Percentiles rank a stretch among this genome's conserved stretches.
These are phyloP conservation scores for Lamproptera curius DNA, from an alignment of 2,888 invertebrate species.

Conservation along the genomic window DNA sequence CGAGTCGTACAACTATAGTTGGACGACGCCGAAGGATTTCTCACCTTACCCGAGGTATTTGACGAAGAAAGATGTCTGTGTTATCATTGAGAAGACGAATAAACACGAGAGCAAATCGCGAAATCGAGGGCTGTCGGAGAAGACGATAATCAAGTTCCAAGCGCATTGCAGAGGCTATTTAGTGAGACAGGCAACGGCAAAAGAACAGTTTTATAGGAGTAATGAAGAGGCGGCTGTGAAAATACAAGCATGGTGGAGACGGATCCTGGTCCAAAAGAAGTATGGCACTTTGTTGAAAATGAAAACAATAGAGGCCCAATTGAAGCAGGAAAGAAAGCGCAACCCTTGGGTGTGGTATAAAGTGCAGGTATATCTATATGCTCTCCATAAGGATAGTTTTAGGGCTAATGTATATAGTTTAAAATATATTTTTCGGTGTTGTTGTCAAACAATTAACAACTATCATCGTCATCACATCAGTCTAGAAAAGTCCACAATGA, in stretches of 20 bases:
- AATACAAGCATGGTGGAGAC: conserved; percentile 83
- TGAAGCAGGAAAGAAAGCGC: conserved; percentile 52
- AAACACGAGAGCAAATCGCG: conserved; percentile 62
- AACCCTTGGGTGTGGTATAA: conserved; percentile 73
- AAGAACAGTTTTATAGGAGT: conserved; percentile 56
- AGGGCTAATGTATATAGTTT: too few relatives aligned
- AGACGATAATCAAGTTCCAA: conserved; percentile 76
- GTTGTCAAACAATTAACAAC: too few relatives aligned
- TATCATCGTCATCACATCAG: too few relatives aligned
- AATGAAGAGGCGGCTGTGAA: conserved; percentile 60
- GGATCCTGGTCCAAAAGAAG: conserved; percentile 59
- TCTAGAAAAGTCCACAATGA: too few relatives aligned
- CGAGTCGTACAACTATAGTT: conserved; percentile 69
- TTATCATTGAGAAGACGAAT: conserved; percentile 63
- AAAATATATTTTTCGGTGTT: too few relatives aligned
- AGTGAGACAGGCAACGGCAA: conserved; percentile 64
- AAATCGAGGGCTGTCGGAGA: conserved; percentile 58
- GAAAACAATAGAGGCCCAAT: conserved; percentile 57
- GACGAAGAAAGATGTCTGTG: conserved; percentile 60
- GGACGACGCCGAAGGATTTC: conserved; percentile 73
- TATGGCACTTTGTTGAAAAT: conserved; percentile 64
- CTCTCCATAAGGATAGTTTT: too few relatives aligned
- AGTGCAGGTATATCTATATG: conserved; percentile 59
- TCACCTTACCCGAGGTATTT: conserved; percentile 67
- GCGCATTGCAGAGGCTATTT: conserved; percentile 80